Evolutionary conservation across 1,140 invertebrate species (phyloP).

Genomic region (Sesamia nonagrioides): DNA sequence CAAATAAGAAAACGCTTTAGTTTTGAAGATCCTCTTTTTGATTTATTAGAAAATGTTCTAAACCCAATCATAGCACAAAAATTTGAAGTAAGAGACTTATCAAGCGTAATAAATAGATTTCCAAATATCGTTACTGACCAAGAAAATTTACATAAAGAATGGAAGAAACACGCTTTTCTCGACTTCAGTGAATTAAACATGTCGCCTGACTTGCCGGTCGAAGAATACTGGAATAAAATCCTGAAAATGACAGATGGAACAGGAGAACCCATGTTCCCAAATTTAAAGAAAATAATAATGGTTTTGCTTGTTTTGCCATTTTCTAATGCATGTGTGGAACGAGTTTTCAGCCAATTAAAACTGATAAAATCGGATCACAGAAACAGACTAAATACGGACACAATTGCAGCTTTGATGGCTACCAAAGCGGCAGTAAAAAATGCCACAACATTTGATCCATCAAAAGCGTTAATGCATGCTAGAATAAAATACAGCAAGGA

Average conservation of each 20-base stretch:
- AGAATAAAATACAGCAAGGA: conserved; percentile 37
- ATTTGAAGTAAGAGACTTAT: conserved; percentile 44
- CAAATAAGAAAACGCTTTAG: too few species aligned
- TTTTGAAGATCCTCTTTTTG: conserved; percentile 42
- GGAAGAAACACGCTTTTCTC: too few species aligned
- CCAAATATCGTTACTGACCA: background rate
- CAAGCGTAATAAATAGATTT: conserved; percentile 28
- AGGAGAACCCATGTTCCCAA: conserved; percentile 43
- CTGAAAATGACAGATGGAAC: conserved; percentile 21
- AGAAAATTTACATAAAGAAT: conserved; percentile 1
- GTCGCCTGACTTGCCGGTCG: too few species aligned
- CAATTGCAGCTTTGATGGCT: conserved; percentile 52
- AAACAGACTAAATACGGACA: too few species aligned
- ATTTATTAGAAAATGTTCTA: conserved; percentile 31
- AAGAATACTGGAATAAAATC: conserved; percentile 11
- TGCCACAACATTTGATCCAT: conserved; percentile 54
- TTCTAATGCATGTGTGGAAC: too few species aligned
- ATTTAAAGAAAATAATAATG: conserved; percentile 50
- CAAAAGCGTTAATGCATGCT: conserved; percentile 47
- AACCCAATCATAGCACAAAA: conserved; percentile 47
- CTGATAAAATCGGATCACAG: too few species aligned
- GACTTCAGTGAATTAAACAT: too few species aligned
- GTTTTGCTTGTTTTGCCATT: too few species aligned
- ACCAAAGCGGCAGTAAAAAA: conserved; percentile 50
- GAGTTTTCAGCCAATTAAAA: too few species aligned